Evolutionary conservation across 2,888 invertebrate genomes (phyloP), one percentile per base, ranked within the genome.

Genomic region (Watsonalla binaria): DNA sequence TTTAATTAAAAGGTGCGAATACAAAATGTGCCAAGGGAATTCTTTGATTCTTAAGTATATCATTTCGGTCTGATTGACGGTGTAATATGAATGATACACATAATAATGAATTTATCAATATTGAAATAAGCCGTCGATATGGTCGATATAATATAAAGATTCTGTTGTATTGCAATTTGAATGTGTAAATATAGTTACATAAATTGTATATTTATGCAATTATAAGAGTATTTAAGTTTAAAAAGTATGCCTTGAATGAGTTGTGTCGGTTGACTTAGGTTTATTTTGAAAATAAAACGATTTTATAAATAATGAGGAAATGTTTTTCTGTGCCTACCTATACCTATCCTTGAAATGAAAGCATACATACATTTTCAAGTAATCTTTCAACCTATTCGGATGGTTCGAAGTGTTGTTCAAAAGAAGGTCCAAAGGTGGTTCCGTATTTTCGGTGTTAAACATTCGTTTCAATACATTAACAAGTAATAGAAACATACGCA

Each of bases 241-340:
- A 67, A 61, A 68, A 74, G 67, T 78, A 78, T 76, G 78, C 73
- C 72, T 77, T 80, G 72, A 78, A 80, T 81, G 77, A 80, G 76
- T 80, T 82, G 76, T 79, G 74, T 76, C 76, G 37, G 8, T 76
- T 80, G 73, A 78, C 80, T 81, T 73, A 67, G 70, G 74, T 68
- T 69, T 72, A 78, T 78, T 80, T 71, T 74, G 70, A 70, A 74
- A 80, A 77, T 79, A 78, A 71, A 42, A 74, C 69, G 65, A 60
- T 71, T 62, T 55, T 54, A 56, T 53, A 52, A 24, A 45, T 54
- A 45, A 47, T 50, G 53, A 56, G 34, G 5, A 5, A 45, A n/a
- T 14, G 5, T 46, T 49, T 35, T 70, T 64, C 59, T 60, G 59
- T 56, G 7, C 5, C 6, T 8, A 0, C 2, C 45, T 13, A 45